These are phyloP conservation scores for Drosophila heteroneura DNA, from an alignment of 2,888 invertebrate genomes.

Conservation along the genomic window DNA sequence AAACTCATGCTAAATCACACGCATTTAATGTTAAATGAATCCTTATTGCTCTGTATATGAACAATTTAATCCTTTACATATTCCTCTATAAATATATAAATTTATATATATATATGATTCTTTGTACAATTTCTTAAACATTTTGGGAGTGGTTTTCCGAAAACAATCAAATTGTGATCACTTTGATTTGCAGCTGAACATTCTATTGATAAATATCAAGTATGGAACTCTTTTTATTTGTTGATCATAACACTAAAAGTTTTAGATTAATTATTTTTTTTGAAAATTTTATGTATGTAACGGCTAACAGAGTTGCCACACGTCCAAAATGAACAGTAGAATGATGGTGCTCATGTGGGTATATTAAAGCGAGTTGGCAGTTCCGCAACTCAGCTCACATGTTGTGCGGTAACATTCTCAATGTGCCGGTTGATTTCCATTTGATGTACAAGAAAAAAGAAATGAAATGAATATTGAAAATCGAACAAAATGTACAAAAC, in stretches of 20 bases:
- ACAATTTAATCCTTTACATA: slow-evolving; percentile 43
- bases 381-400: slow-evolving; percentile 36
- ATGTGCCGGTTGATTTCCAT: slow-evolving; percentile 42
- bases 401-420: slow-evolving; percentile 66
- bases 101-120: slow-evolving; percentile 37
- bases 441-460: slow-evolving; percentile 12
- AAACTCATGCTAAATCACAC: slow-evolving; percentile 20
- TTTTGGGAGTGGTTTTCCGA: neutral
- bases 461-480: slow-evolving; percentile 30
- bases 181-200: neutral
- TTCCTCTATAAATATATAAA: slow-evolving; percentile 42
- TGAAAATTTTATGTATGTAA: slow-evolving; percentile 13
- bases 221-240: neutral
- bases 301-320: slow-evolving; percentile 30
- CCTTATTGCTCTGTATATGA: slow-evolving; percentile 46
- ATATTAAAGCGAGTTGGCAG: slow-evolving; percentile 27
- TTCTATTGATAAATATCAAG: neutral
- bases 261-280: neutral
- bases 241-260: neutral
- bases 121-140: slow-evolving; percentile 46
- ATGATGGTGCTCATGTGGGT: neutral
- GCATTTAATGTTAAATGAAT: slow-evolving; percentile 37
- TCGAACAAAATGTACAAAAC: slow-evolving; percentile 43
- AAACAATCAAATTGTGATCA: neutral
- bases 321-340: neutral